These are phyloP conservation scores for Protaetia brevitarsis DNA, from an alignment of 1,140 invertebrate species.

Conservation along the genomic window DNA sequence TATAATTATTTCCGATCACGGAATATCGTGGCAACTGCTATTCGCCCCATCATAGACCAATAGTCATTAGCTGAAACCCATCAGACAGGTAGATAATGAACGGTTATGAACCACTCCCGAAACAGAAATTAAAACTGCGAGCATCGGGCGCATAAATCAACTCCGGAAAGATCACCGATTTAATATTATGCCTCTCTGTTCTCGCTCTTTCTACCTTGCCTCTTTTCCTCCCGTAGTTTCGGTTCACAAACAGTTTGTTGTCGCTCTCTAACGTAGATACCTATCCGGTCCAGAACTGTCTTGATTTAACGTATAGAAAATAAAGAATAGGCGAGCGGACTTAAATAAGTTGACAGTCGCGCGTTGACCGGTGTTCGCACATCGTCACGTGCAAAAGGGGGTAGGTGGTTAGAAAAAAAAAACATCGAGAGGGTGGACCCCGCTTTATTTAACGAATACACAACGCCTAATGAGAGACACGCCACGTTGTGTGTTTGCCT, in stretches of 20 bases:
- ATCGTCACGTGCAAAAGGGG: not conserved
- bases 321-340: not conserved
- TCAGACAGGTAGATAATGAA: constrained; percentile 33
- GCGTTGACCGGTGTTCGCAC: constrained; percentile 17
- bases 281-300: too few relatives aligned
- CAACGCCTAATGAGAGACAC: constrained; percentile 24
- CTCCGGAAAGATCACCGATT: constrained; percentile 8
- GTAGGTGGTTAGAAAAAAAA: constrained; percentile 1
- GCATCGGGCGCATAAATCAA: constrained; percentile 15
- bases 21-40: constrained; percentile 37
- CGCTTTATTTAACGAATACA: constrained; percentile 18
- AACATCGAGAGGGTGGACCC: constrained; percentile 9
- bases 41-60: constrained; percentile 38
- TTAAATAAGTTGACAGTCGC: constrained; percentile 11
- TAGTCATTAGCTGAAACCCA: constrained; percentile 40
- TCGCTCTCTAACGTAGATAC: too few relatives aligned
- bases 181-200: constrained; percentile 15
- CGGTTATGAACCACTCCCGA: constrained; percentile 29
- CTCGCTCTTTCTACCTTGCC: not conserved
- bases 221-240: not conserved
- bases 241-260: not conserved
- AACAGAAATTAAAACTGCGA: constrained; percentile 27
- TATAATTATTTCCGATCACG: constrained; percentile 43
- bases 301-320: too few relatives aligned
- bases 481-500: constrained; percentile 26